A percentile compares a stretch with the other conserved stretches of the same genome.
Conservation (phyloP, 2,888 invertebrate species). For the Emmelina monodactyla region DNA sequence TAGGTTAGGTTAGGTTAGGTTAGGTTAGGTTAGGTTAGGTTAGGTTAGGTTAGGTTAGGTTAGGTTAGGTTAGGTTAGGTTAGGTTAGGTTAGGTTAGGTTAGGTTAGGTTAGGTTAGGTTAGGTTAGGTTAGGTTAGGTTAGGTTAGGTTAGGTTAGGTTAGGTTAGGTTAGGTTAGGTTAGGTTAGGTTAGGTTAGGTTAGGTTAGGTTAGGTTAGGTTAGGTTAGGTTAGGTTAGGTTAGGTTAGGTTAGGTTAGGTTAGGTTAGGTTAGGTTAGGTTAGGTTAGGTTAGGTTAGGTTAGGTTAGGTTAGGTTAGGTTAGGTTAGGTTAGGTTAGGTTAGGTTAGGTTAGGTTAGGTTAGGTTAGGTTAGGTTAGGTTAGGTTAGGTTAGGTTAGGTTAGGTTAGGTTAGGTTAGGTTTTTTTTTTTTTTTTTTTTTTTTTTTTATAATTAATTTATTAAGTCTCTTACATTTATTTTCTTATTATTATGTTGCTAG, state of each 20-base stretch:
- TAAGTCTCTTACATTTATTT: not conserved
- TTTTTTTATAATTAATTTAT: not conserved
- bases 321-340: conserved; percentile 7
- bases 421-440: not conserved
- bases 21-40: conserved; percentile 2
- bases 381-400: conserved; percentile 7
- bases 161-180: conserved; percentile 2
- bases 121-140: conserved; percentile 2
- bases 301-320: conserved; percentile 7
- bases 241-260: conserved; percentile 7
- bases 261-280: conserved; percentile 7
- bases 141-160: conserved; percentile 2
- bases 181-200: conserved; percentile 2
- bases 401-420: conserved; percentile 6
- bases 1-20: conserved; percentile 2
- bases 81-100: conserved; percentile 2
- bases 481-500: conserved; percentile 3
- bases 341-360: conserved; percentile 7
- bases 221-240: conserved; percentile 7
- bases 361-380: conserved; percentile 7
- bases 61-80: conserved; percentile 2
- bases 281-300: conserved; percentile 7
- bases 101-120: conserved; percentile 2
- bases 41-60: conserved; percentile 2
- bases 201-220: conserved; percentile 4